These are phyloP conservation scores for Sclerurus mexicanus DNA, from an alignment of 2,113 vertebrate genomes.

Conservation along the genomic window DNA sequence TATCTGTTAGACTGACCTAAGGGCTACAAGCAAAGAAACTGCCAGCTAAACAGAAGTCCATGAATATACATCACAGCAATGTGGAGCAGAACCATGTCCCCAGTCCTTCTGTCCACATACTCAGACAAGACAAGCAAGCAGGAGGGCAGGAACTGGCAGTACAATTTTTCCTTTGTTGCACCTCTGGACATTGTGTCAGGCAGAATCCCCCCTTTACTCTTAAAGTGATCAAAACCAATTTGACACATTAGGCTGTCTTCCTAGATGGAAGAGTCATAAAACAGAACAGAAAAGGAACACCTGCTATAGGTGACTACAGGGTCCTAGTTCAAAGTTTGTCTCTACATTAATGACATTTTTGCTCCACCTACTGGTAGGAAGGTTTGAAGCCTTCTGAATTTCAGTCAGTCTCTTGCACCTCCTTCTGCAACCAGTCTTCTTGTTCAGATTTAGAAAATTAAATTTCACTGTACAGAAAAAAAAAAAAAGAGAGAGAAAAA, in stretches of 20 bases:
- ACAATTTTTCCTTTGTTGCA: not conserved
- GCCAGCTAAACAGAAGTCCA: not conserved
- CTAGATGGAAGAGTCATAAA: not conserved
- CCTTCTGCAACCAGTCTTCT: not conserved
- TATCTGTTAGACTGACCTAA: not conserved
- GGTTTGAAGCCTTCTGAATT: not conserved
- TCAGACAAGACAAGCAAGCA: not conserved
- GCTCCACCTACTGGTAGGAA: conserved; percentile 58
- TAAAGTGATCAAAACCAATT: not conserved
- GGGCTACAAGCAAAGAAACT: not conserved
- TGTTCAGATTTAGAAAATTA: not conserved
- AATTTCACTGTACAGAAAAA: not conserved
- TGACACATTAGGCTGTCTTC: not conserved
- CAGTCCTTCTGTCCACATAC: not conserved
- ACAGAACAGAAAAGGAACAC: not conserved
- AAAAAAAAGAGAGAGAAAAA: not conserved
- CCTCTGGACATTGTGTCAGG: not conserved
- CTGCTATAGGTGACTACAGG: not conserved
- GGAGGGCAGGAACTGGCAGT: not conserved
- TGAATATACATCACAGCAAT: not conserved
- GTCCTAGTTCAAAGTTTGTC: not conserved
- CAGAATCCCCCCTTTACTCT: not conserved
- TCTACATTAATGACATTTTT: conserved; percentile 34
- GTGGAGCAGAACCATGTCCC: not conserved
- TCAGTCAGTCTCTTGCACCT: not conserved